Conservation (phyloP, 2,888 invertebrate species). For the Apodemia hepburni region DNA sequence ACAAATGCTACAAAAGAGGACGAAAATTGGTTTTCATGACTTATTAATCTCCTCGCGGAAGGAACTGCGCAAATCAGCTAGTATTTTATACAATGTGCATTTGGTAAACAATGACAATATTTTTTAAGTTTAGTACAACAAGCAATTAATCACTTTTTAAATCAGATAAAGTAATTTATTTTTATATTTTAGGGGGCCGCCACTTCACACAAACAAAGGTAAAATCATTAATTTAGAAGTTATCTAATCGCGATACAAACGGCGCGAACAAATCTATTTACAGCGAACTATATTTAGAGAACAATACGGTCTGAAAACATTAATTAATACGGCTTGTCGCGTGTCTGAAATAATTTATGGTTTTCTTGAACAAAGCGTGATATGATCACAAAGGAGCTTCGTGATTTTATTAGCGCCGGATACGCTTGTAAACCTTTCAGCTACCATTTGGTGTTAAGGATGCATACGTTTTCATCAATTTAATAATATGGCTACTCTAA, state of each 20-base stretch:
- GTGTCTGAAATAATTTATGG: constrained; percentile 24
- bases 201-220: neutral
- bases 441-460: neutral
- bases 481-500: too few species aligned
- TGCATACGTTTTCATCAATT: neutral
- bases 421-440: constrained; percentile 1
- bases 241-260: constrained; percentile 13
- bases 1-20: too few species aligned
- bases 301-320: constrained; percentile 27
- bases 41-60: too few species aligned
- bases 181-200: too few species aligned
- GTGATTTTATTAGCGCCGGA: constrained; percentile 16
- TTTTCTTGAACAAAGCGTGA: constrained; percentile 17
- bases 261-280: constrained; percentile 9
- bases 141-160: too few species aligned
- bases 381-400: constrained; percentile 24
- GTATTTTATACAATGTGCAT: too few species aligned
- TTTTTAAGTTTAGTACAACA: too few species aligned
- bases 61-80: too few species aligned
- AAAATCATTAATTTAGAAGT: neutral
- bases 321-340: constrained; percentile 19
- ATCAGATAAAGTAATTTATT: too few species aligned
- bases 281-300: constrained; percentile 24
- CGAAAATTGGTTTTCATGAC: too few species aligned
- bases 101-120: too few species aligned